Evolutionary conservation across 2,797 vertebrate genomes (phyloP).

Genomic region (Gadopsis marmoratus): DNA sequence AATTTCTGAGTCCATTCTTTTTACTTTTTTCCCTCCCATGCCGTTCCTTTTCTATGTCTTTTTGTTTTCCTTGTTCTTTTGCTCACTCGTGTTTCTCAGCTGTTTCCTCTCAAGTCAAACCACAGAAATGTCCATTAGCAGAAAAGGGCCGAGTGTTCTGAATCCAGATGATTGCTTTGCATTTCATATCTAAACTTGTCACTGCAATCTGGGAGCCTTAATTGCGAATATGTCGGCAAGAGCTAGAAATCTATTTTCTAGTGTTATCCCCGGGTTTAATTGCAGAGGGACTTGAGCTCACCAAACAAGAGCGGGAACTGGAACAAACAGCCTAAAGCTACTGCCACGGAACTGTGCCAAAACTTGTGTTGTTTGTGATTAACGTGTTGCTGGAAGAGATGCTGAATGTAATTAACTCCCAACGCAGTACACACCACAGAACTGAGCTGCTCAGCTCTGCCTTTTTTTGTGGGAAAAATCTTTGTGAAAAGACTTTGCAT

Average conservation of each 20-base stretch:
- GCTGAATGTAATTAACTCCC: conserved; percentile 58
- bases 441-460: conserved; percentile 43
- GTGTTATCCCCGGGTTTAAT: conserved; percentile 64
- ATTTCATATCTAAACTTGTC: conserved; percentile 26
- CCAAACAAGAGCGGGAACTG: conserved; percentile 62
- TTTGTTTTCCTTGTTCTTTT: conserved; percentile 15
- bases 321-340: conserved; percentile 56
- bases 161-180: not conserved
- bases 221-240: conserved; percentile 38
- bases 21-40: not conserved
- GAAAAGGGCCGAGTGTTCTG: conserved; percentile 43
- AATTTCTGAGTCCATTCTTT: not conserved
- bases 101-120: conserved; percentile 33
- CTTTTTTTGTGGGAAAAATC: conserved; percentile 15
- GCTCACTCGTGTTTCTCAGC: conserved; percentile 35
- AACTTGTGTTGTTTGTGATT: conserved; percentile 71
- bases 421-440: conserved; percentile 31
- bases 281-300: conserved; percentile 69
- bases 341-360: conserved; percentile 67
- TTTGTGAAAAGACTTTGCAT: conserved; percentile 18
- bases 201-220: conserved; percentile 26
- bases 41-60: not conserved
- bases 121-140: conserved; percentile 17
- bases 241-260: conserved; percentile 44
- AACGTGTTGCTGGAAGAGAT: conserved; percentile 63